A percentile compares a stretch with the other conserved stretches of the same genome.
Evolutionary conservation across 2,797 vertebrate species (phyloP).

Genomic region (Alauda arvensis): DNA sequence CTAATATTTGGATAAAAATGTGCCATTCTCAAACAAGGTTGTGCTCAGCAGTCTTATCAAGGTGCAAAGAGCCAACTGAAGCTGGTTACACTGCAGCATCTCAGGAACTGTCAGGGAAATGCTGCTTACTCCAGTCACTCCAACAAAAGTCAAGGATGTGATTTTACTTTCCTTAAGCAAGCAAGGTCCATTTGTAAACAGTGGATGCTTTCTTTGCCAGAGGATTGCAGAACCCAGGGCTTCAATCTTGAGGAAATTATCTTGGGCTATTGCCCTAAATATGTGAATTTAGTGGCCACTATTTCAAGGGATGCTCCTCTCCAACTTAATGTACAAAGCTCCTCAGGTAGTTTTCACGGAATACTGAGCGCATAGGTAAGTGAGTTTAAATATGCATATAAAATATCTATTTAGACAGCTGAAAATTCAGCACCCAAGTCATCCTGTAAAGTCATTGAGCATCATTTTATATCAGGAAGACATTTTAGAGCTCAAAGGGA

Average conservation of each 20-base stretch:
- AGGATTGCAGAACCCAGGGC: slow-evolving; percentile 2
- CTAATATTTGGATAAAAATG: slow-evolving; percentile 64
- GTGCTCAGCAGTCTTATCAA: slow-evolving; percentile 57
- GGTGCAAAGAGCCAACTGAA: slow-evolving; percentile 16
- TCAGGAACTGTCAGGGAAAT: not conserved
- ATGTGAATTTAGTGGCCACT: not conserved
- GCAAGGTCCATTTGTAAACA: not conserved
- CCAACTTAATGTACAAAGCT: not conserved
- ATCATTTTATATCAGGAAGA: slow-evolving; percentile 27
- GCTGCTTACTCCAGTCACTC: not conserved
- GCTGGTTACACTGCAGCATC: not conserved
- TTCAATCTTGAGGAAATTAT: not conserved
- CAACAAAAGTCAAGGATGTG: not conserved
- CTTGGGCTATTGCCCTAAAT: not conserved
- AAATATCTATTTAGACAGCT: not conserved
- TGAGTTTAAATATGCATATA: not conserved
- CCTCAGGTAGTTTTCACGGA: not conserved
- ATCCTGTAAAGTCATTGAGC: slow-evolving; percentile 36
- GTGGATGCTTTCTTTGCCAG: not conserved
- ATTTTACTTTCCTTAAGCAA: not conserved
- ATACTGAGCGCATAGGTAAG: not conserved
- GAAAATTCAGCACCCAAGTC: slow-evolving; percentile 35
- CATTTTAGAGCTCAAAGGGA: slow-evolving; percentile 10
- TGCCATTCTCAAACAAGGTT: slow-evolving; percentile 49
- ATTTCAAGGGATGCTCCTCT: not conserved